phyloP scores from a whole-genome alignment of 2,113 vertebrate genomes.

The Cyanoramphus novaezelandiae region DNA sequence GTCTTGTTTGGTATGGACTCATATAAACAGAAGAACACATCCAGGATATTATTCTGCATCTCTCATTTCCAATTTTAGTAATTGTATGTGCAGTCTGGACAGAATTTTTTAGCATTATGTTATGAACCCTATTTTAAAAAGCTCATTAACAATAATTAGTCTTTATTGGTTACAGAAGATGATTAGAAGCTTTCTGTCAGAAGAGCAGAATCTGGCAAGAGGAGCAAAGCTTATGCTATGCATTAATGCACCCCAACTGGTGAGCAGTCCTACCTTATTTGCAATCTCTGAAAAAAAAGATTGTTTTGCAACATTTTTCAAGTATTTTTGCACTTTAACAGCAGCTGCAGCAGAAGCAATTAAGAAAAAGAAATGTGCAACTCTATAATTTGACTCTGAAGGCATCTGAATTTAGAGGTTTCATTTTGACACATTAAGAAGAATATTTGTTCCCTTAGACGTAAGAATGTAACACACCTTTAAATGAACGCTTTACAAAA shows the following conservation, averaged over 20 bases:
- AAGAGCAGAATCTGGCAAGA: background rate
- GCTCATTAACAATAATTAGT: background rate
- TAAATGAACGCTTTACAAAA: background rate
- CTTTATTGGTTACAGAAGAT: background rate
- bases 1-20: background rate
- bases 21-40: background rate
- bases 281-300: background rate
- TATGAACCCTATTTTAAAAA: background rate
- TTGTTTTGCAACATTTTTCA: background rate
- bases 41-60: background rate
- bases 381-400: background rate
- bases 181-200: background rate
- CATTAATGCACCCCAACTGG: background rate
- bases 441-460: background rate
- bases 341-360: background rate
- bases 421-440: background rate
- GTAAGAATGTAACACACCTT: background rate
- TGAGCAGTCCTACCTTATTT: background rate
- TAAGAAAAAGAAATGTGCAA: background rate
- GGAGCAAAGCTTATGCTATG: background rate
- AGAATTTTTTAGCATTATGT: background rate
- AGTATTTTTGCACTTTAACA: background rate
- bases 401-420: background rate
- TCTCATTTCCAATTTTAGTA: background rate
- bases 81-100: background rate